Evolutionary conservation across 2,113 vertebrate species (phyloP).

Genomic region (Coreoperca whiteheadi): DNA sequence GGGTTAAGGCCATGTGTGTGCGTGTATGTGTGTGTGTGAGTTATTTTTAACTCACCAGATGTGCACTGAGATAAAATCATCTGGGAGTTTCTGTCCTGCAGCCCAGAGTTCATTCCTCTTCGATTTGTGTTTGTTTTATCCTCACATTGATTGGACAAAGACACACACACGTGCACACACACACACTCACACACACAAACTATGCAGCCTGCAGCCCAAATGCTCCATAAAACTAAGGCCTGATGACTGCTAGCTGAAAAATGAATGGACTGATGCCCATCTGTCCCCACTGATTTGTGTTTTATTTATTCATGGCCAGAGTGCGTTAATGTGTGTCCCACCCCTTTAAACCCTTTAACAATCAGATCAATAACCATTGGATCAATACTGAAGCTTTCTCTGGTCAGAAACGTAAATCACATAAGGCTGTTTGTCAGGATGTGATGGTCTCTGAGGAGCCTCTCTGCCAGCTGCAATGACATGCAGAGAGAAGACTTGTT

Average conservation of each 20-base stretch:
- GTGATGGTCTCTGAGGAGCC: constrained; percentile 37
- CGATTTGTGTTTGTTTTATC: constrained; percentile 77
- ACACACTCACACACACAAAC: constrained; percentile 22
- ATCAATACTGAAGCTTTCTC: constrained; percentile 69
- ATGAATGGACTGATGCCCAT: constrained; percentile 62
- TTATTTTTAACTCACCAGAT: constrained; percentile 82
- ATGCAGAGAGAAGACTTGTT: constrained; percentile 18
- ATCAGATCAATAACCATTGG: constrained; percentile 69
- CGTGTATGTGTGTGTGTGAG: constrained; percentile 31
- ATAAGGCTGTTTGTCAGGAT: constrained; percentile 51
- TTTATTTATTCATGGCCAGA: constrained; percentile 63
- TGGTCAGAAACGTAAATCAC: constrained; percentile 55
- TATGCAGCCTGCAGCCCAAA: constrained; percentile 49
- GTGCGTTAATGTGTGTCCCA: constrained; percentile 58
- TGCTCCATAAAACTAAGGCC: constrained; percentile 14
- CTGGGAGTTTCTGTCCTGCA: constrained; percentile 70
- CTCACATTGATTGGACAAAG: constrained; percentile 67
- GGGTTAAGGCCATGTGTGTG: constrained; percentile 47
- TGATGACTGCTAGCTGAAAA: constrained; percentile 42
- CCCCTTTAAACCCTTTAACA: constrained; percentile 62
- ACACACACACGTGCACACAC: constrained; percentile 28
- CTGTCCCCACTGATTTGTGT: constrained; percentile 53
- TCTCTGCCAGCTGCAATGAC: constrained; percentile 22
- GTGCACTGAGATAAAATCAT: constrained; percentile 79
- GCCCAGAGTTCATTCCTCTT: constrained; percentile 70